These are phyloP conservation scores for Hydrolagus affinis DNA, from an alignment of 2,113 vertebrate genomes.

Conservation along the genomic window DNA sequence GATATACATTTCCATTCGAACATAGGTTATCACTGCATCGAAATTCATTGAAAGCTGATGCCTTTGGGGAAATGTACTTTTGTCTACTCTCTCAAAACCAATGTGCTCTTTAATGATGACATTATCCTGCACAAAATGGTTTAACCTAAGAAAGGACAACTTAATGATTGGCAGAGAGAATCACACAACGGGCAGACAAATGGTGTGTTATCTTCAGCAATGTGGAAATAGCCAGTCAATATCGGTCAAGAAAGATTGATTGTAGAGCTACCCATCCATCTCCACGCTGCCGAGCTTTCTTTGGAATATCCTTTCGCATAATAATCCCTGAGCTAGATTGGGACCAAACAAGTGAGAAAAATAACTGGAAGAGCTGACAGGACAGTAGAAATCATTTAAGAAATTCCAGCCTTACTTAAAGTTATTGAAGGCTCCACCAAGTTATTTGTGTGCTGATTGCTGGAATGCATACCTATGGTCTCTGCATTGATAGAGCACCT, in stretches of 20 bases:
- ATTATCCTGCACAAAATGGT: background rate
- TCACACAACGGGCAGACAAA: background rate
- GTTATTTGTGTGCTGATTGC: too few relatives aligned
- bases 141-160: background rate
- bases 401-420: too few relatives aligned
- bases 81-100: background rate
- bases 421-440: too few relatives aligned
- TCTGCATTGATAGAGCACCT: too few relatives aligned
- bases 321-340: background rate
- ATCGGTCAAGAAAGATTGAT: background rate
- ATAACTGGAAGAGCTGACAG: background rate
- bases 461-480: too few relatives aligned
- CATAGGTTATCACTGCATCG: too few relatives aligned
- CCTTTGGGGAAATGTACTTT: background rate
- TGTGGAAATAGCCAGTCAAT: background rate
- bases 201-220: background rate
- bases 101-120: background rate
- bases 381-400: too few relatives aligned
- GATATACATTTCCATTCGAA: too few relatives aligned
- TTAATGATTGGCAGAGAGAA: background rate
- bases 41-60: too few relatives aligned
- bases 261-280: background rate
- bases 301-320: background rate
- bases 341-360: background rate
- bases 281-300: background rate